Evolutionary conservation across 2,888 invertebrate genomes (phyloP).

Genomic region (Catocala nupta): DNA sequence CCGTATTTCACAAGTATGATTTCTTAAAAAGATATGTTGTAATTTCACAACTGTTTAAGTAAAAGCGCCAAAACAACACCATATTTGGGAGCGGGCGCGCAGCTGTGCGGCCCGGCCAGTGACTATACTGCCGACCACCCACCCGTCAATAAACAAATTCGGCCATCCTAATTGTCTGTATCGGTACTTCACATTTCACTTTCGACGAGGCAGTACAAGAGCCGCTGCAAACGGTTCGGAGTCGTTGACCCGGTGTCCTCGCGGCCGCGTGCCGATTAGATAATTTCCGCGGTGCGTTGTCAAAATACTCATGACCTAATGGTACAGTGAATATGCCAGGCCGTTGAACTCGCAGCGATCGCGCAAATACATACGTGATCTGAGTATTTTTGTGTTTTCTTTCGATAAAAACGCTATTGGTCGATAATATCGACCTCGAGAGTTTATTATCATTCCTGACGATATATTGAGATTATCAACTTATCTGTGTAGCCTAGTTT

Average conservation of each 20-base stretch:
- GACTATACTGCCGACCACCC: conserved; percentile 39
- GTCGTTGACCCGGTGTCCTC: conserved; percentile 83
- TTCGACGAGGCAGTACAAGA: conserved; percentile 72
- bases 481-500: conserved; percentile 50
- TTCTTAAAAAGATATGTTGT: conserved; percentile 19
- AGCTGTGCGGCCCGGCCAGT: conserved; percentile 33
- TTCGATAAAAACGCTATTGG: conserved; percentile 66
- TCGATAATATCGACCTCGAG: conserved; percentile 63
- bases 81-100: conserved; percentile 40
- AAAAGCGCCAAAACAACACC: conserved; percentile 28
- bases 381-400: conserved; percentile 47
- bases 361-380: conserved; percentile 70
- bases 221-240: conserved; percentile 70
- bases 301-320: conserved; percentile 87
- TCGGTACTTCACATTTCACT: conserved; percentile 81
- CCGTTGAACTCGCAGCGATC: conserved; percentile 72
- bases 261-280: conserved; percentile 86
- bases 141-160: conserved; percentile 69
- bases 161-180: conserved; percentile 65
- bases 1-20: neutral
- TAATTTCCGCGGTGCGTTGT: conserved; percentile 86
- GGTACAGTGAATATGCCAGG: conserved; percentile 83
- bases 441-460: conserved; percentile 42
- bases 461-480: conserved; percentile 30
- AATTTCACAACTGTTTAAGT: conserved; percentile 19